Evolutionary conservation across 2,888 invertebrate genomes (phyloP), one percentile per base, ranked within the genome.

Genomic region (Gastracanthus pulcherrimus): DNA sequence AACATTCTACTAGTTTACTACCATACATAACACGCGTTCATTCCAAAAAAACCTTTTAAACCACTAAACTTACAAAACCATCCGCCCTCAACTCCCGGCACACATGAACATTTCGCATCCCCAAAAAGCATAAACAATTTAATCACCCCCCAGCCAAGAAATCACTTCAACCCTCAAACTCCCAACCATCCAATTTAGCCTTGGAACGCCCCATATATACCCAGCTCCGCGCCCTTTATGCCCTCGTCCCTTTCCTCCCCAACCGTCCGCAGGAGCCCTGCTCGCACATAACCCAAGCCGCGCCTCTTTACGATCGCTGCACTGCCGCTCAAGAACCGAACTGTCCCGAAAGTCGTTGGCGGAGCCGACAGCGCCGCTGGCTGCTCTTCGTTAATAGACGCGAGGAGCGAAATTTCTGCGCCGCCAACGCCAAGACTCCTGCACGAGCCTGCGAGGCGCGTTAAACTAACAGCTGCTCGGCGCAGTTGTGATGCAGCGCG

Each of bases 291-390:
- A 26, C 51, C 23, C 23, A 23, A 3, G n/a, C 51, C 2, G 19
- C 51, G 51, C n/a, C n/a, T 51, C 23, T 51, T 51, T 51, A 51
- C 51, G 51, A 51, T 51, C 51, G 51, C 23, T 51, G 51, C 51
- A 51, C 62, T 31, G 31, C 3, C 13, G 62, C 62, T 62, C 62
- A 19, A 62, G 62, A 62, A 62, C 34, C 34, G 62, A 62, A 62
- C 29, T 62, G 62, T 62, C 62, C 62, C 34, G 62, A 62, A 62
- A 62, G 62, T 62, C 62, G 62, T 62, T 62, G 31, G n/a, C 62
- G 45, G 45, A 13, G 16, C 45, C 45, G n/a, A 16, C 45, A 45
- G 4, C 45, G 45, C 45, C n/a, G 45, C 45, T 7, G 11, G 41
- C 41, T 41, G 13, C 41, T 7, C 41, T 60, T 34, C n/a, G 60